phyloP scores from a whole-genome alignment of 53 echinoderm and acorn worm species.

The Mesocentrotus franciscanus region DNA sequence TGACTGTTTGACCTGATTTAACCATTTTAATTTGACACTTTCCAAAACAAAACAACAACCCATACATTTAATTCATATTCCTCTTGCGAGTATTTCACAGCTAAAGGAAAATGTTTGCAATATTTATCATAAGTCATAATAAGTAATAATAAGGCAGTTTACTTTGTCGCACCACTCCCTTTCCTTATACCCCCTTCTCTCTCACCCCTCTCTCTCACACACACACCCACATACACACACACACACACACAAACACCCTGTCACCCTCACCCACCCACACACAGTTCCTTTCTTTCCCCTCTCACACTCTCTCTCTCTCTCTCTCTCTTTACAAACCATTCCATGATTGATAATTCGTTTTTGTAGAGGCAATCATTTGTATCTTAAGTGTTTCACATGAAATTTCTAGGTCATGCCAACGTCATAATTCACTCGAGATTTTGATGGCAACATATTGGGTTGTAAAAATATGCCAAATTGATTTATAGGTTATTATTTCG shows the following conservation, averaged over 20 bases:
- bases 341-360: constrained; percentile 18
- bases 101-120: too few species aligned
- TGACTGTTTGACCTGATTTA: too few species aligned
- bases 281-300: background rate
- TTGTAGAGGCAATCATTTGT: background rate
- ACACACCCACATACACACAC: too few species aligned
- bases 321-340: background rate
- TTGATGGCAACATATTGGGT: background rate
- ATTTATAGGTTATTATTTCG: constrained; percentile 29
- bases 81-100: too few species aligned
- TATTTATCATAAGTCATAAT: too few species aligned
- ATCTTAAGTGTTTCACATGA: background rate
- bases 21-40: too few species aligned
- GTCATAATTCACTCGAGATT: constrained; percentile 49
- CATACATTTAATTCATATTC: too few species aligned
- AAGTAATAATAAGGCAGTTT: too few species aligned
- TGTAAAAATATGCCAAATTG: constrained; percentile 43
- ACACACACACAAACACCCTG: too few species aligned
- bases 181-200: background rate
- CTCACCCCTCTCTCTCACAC: background rate
- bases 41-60: too few species aligned
- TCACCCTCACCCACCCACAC: background rate
- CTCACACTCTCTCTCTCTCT: background rate
- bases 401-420: constrained; percentile 21
- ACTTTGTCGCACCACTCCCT: too few species aligned